Evolutionary conservation across 2,113 vertebrate genomes (phyloP), one percentile per base, ranked within the genome.

Genomic region (Pterophyllum scalare): DNA sequence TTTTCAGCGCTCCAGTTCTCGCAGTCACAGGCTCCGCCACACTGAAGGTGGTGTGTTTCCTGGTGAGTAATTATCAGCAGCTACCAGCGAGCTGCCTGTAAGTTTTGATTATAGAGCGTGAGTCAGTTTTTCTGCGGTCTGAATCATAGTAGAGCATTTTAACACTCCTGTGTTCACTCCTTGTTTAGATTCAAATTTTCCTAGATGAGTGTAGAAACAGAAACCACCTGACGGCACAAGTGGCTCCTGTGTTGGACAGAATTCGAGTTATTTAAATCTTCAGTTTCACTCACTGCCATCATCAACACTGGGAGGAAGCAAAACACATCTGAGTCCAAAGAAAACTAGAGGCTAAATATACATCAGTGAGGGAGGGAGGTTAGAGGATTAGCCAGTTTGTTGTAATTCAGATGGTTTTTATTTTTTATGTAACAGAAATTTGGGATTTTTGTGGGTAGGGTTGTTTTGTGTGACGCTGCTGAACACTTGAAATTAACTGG

Each of bases 121-220:
- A 88, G 61, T 86, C 83, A 75, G 65, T 79, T 56, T 72, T 78
- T 81, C 80, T 87, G 40, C 3, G 52, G 80, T 28, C 19, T 79
- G 84, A 87, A 76, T 76, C 70, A 61, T 1, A 31, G 20, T 2
- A 15, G 22, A 58, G 20, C 17, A 3, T 56, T 60, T 54, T 17
- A 28, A 31, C 77, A 24, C 20, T 19, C 9, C 6, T 8, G 4
- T 31, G 33, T 26, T 61, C 19, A 15, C 35, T 3, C 14, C 56
- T 79, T 77, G 60, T 85, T 83, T 65, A 82, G 65, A 3, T 54
- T 56, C 59, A 78, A 28, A 58, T 78, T 75, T 60, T 72, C 77
- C 60, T 20, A 3, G 46, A 33, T 3, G n/a, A 6, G 6, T 2
- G 2, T 60, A 38, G 20, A 64, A 52, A 67, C 26, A 43, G 35